Percentiles rank a stretch among this genome's conserved stretches.
These are phyloP conservation scores for Boleophthalmus pectinirostris DNA, from an alignment of 2,113 vertebrate species.

Conservation along the genomic window DNA sequence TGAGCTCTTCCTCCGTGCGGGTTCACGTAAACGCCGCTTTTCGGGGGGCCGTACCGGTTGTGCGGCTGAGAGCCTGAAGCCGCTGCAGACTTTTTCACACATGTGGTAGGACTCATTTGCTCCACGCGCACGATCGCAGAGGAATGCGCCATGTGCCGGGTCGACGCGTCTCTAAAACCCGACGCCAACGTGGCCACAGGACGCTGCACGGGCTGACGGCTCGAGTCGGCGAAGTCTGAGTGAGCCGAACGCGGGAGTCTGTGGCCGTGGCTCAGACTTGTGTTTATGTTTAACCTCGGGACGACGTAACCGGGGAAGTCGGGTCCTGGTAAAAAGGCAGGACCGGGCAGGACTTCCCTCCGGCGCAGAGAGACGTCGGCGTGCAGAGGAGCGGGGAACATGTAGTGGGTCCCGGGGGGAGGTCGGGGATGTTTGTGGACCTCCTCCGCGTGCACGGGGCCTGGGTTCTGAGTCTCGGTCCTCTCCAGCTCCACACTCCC, in stretches of 20 bases:
- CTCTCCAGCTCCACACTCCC: constrained; percentile 70
- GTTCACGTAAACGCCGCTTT: constrained; percentile 21
- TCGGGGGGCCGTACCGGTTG: constrained; percentile 25
- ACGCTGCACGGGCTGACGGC: constrained; percentile 29
- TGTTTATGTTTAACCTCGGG: constrained; percentile 64
- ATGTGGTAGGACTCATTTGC: constrained; percentile 23
- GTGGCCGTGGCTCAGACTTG: constrained; percentile 40
- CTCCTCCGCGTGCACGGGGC: constrained; percentile 52
- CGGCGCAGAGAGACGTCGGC: constrained; percentile 54
- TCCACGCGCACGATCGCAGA: constrained; percentile 19
- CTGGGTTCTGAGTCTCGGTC: constrained; percentile 48
- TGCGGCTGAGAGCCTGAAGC: constrained; percentile 25
- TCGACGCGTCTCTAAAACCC: constrained; percentile 31
- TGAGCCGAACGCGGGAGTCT: constrained; percentile 50
- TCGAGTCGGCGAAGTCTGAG: constrained; percentile 14
- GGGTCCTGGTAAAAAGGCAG: constrained; percentile 50
- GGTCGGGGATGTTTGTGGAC: constrained; percentile 52
- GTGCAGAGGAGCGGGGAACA: constrained; percentile 41
- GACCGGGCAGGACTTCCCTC: constrained; percentile 47
- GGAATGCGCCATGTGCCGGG: constrained; percentile 17
- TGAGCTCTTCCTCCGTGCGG: not conserved
- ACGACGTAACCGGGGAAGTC: constrained; percentile 56
- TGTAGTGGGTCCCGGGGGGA: constrained; percentile 62
- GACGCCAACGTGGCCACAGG: constrained; percentile 8
- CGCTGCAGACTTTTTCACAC: constrained; percentile 13